Evolutionary conservation across 2,888 invertebrate species (phyloP), one percentile per base, ranked within the genome.

Genomic region (Drosophila imparisetae): DNA sequence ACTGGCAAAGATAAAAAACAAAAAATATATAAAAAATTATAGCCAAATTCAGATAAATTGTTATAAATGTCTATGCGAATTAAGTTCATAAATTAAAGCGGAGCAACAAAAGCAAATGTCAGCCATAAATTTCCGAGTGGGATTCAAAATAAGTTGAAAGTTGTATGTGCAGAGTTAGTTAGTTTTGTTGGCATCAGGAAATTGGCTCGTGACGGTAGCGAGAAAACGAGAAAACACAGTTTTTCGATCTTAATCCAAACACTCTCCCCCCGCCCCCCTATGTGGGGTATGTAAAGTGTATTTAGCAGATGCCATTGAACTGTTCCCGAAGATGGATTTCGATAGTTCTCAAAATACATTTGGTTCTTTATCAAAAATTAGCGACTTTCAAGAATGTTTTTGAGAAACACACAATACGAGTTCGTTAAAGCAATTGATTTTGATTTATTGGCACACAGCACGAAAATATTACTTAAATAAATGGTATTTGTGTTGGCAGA

Each of bases 31-130:
- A 42, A 61, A 60, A 69, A 69, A 72, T n/a, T 1, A 50, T 27
- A 36, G 6, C 58, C 60, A 84, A 82, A 87, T 78, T 66, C 80
- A 89, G 80, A 86, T 89, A 82, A 87, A 86, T 89, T 87, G 76
- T 76, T 89, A 76, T 89, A 75, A 86, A 84, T 89, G 89, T 89
- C 80, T 80, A 76, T 66, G 64, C 76, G 83, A 80, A 78, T 89
- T 80, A 74, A 78, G 87, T 89, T 89, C 85, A 86, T 89, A 89
- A 85, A 85, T 89, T 78, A 86, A 80, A 83, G 52, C 66, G 59
- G 34, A 32, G 48, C 64, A 11, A 52, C 38, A 66, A 67, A 65
- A 21, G 50, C 57, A 74, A 81, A 77, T 72, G 70, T 71, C 74
- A 78, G 70, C 65, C 53, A 77, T 80, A 68, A 80, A 70, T 82